A percentile compares a stretch with the other conserved stretches of the same genome.
These are phyloP conservation scores for Panopea generosa DNA, from an alignment of 2,888 invertebrate genomes.

Conservation along the genomic window DNA sequence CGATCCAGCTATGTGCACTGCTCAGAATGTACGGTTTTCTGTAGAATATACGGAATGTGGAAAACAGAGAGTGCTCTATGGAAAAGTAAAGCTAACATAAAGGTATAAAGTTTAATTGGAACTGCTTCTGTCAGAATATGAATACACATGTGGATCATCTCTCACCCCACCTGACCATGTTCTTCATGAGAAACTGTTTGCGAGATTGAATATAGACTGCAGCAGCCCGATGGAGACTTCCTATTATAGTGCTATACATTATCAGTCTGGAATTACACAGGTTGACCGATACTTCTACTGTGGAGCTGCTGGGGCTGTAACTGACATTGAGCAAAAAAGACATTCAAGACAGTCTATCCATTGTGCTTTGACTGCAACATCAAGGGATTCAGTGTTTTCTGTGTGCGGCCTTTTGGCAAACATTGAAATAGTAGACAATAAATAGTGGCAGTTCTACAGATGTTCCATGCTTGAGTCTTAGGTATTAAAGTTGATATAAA, in stretches of 20 bases:
- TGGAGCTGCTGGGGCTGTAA: constrained; percentile 10
- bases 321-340: not conserved
- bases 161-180: constrained; percentile 2
- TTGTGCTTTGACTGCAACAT: too few species aligned
- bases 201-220: constrained; percentile 4
- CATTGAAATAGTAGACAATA: too few species aligned
- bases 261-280: too few species aligned
- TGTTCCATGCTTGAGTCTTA: too few species aligned
- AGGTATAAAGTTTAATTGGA: not conserved
- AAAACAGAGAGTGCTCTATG: not conserved
- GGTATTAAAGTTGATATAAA: too few species aligned
- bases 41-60: not conserved
- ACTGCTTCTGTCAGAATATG: constrained; percentile 4
- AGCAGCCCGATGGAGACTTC: constrained; percentile 11
- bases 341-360: too few species aligned
- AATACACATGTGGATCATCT: constrained; percentile 16
- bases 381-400: too few species aligned
- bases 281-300: constrained; percentile 20
- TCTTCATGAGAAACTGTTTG: constrained; percentile 3
- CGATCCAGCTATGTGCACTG: not conserved
- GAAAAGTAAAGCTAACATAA: not conserved
- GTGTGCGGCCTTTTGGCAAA: too few species aligned
- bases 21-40: not conserved
- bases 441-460: too few species aligned
- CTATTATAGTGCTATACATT: constrained; percentile 9